phyloP scores from a whole-genome alignment of 2,888 invertebrate genomes.

The Eristalis intricaria region DNA sequence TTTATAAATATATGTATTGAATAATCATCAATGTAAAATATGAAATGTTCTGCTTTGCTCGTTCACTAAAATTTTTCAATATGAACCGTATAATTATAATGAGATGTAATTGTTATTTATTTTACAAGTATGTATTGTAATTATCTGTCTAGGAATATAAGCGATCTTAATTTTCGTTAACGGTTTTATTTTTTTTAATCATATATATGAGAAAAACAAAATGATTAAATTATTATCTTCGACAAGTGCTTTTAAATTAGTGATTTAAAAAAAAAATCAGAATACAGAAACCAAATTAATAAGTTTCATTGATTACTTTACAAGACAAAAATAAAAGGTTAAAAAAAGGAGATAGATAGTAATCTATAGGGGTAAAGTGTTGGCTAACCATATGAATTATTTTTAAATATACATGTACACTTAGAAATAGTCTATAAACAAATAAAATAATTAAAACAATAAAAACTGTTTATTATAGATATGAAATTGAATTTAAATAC shows the following conservation, averaged over 20 bases:
- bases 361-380: slow-evolving; percentile 27
- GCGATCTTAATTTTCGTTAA: neutral
- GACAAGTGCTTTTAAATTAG: slow-evolving; percentile 71
- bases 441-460: slow-evolving; percentile 44
- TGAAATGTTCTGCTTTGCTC: slow-evolving; percentile 57
- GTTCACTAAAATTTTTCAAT: slow-evolving; percentile 58
- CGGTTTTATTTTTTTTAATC: neutral
- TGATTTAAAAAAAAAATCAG: slow-evolving; percentile 45
- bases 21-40: slow-evolving; percentile 35
- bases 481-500: slow-evolving; percentile 40
- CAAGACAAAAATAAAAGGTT: neutral
- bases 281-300: slow-evolving; percentile 11
- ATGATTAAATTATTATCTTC: slow-evolving; percentile 47
- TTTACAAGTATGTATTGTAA: neutral
- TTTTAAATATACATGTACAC: slow-evolving; percentile 44
- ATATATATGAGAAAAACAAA: slow-evolving; percentile 14
- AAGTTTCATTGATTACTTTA: slow-evolving; percentile 39
- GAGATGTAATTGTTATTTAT: neutral
- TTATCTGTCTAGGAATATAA: neutral
- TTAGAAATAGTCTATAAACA: slow-evolving; percentile 38
- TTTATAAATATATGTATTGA: slow-evolving; percentile 23
- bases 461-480: slow-evolving; percentile 54
- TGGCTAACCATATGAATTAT: slow-evolving; percentile 51
- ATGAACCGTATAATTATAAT: slow-evolving; percentile 6
- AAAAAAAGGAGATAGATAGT: neutral